A percentile compares a stretch with the other conserved stretches of the same genome.
phyloP scores from a whole-genome alignment of 2,888 invertebrate species.

The Drosophila demipolita region DNA sequence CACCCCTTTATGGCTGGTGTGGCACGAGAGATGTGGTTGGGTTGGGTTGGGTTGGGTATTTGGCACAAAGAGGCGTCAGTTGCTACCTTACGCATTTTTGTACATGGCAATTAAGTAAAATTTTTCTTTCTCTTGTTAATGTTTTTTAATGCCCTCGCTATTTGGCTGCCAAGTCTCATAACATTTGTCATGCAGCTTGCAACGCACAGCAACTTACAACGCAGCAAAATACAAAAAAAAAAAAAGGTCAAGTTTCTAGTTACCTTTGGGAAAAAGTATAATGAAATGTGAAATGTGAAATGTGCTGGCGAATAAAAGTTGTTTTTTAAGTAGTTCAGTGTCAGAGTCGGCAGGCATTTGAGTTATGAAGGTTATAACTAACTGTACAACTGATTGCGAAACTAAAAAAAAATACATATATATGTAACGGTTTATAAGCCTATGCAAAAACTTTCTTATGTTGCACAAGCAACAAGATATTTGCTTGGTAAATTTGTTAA shows the following conservation, averaged over 20 bases:
- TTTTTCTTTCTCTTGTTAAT: slow-evolving; percentile 75
- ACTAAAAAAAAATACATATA: not conserved
- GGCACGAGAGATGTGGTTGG: not conserved
- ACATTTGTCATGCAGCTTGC: slow-evolving; percentile 48
- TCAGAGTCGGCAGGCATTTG: not conserved
- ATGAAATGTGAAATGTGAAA: slow-evolving; percentile 7
- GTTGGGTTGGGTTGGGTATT: not conserved
- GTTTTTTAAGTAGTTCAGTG: slow-evolving; percentile 7
- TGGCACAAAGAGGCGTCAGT: slow-evolving; percentile 7
- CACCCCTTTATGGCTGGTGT: slow-evolving; percentile 58
- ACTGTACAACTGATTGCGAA: not conserved
- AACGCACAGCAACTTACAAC: slow-evolving; percentile 5
- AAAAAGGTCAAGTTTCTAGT: slow-evolving; percentile 3
- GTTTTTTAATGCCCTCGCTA: slow-evolving; percentile 52
- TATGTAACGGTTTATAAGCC: not conserved
- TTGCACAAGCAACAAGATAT: not conserved
- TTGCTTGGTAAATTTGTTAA: not conserved
- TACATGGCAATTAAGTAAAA: slow-evolving; percentile 76
- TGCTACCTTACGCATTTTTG: slow-evolving; percentile 62
- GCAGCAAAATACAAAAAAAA: not conserved
- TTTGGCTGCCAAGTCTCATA: slow-evolving; percentile 8
- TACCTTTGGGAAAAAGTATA: slow-evolving; percentile 4
- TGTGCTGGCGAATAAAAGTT: slow-evolving; percentile 7
- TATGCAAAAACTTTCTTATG: not conserved
- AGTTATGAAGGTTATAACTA: not conserved